Base-by-base conservation (phyloP, 2,888 invertebrate species). In the Heteromurus nitidus region DNA sequence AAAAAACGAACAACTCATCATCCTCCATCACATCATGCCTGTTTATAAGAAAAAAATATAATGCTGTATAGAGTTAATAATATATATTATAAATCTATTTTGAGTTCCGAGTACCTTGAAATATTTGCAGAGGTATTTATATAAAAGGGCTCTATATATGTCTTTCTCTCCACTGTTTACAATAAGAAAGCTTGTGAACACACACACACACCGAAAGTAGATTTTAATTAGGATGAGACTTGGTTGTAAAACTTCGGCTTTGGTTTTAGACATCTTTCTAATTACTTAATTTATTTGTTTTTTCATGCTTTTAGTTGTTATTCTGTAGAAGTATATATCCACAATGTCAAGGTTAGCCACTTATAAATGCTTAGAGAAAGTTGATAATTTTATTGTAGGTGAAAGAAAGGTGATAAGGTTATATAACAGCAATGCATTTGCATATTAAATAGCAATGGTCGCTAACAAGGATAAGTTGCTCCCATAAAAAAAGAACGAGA, bases 401-500 rank as follows among this genome's bases (percentile, higher is more conserved):
- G 7, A 18, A 60, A 11, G 24, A 20, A 26, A 24, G 55, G 55
- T 55, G 3, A 55, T 9, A 55, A 55, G n/a, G n/a, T n/a, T n/a
- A n/a, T n/a, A n/a, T n/a, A n/a, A n/a, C n/a, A n/a, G n/a, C n/a
- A n/a, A 36, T 36, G 47, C 47, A 44, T 44, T n/a, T 68, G 76
- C 76, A 68, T 60, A 28, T 67, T 76, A 76, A 20, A 76, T 68
- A 68, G 65, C 76, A 68, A 67, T 42, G 76, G 76, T 76, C 58
- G 68, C 76, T 76, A 75, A 76, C 28, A 53, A 60, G 3, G n/a
- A 73, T 36, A 26, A 60, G 3, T 42, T 22, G 36, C 5, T 9
- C 5, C 36, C 13, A 36, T 13, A 5, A 36, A 47, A 47, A 47
- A 47, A 47, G 47, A n/a, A 13, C 5, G 13, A 36, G 13, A 36